Percentiles rank a stretch among this genome's conserved stretches.
Conservation (phyloP, 37 sponge, comb jelly and placozoan genomes). For the Bolinopsis microptera region DNA sequence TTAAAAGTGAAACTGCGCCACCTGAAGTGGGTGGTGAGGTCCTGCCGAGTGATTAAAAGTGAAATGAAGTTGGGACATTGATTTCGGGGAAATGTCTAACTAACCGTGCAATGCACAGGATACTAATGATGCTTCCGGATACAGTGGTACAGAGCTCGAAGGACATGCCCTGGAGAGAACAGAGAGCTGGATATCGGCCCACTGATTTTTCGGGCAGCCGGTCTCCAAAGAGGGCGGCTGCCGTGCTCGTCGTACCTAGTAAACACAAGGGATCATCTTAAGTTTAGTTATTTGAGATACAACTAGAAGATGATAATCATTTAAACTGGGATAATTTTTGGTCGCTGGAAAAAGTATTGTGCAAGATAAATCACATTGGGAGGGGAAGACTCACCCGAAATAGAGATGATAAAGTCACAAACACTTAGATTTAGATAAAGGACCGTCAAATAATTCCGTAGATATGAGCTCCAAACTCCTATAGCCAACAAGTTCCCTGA, state of each 20-base stretch:
- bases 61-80: too few species aligned
- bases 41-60: too few species aligned
- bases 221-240: background rate
- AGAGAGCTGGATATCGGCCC: background rate
- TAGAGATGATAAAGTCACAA: slow-evolving; percentile 58
- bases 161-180: slow-evolving; percentile 29
- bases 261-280: background rate
- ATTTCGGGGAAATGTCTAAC: background rate
- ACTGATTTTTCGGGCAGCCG: background rate
- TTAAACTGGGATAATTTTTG: too few species aligned
- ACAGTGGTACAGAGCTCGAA: slow-evolving; percentile 27
- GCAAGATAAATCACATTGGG: too few species aligned
- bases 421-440: slow-evolving; percentile 52
- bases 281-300: background rate
- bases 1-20: too few species aligned
- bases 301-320: background rate
- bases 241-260: background rate
- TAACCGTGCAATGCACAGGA: slow-evolving; percentile 50
- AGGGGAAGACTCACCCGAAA: background rate
- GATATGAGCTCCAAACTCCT: slow-evolving; percentile 53
- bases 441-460: slow-evolving; percentile 38
- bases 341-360: too few species aligned
- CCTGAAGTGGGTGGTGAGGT: too few species aligned
- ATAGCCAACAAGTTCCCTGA: slow-evolving; percentile 51
- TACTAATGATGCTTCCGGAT: slow-evolving; percentile 42